These are phyloP conservation scores for Tragelaphus scriptus DNA, from an alignment of 2,113 vertebrate genomes.

Conservation along the genomic window DNA sequence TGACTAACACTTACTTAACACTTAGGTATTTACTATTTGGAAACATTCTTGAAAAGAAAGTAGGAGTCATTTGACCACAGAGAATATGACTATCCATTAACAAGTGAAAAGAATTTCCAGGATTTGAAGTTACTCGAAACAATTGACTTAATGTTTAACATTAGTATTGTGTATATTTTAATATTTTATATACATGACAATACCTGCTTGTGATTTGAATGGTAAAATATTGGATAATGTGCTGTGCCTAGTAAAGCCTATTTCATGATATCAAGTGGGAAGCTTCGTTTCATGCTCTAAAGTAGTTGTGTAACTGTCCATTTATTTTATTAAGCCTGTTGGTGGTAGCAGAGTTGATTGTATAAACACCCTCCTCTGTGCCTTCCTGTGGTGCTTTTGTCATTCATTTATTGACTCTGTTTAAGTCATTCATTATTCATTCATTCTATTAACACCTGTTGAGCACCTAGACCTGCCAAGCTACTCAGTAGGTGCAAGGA, in stretches of 20 bases:
- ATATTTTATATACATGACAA: neutral
- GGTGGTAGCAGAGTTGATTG: neutral
- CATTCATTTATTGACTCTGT: neutral
- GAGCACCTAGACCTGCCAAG: neutral
- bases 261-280: neutral
- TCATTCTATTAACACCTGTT: neutral
- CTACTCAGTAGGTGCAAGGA: neutral
- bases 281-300: neutral
- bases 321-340: neutral
- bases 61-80: neutral
- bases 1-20: too few relatives aligned
- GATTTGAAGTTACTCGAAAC: neutral
- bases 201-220: constrained; percentile 4
- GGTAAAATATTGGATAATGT: neutral
- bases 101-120: constrained; percentile 3
- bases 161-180: neutral
- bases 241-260: neutral
- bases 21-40: constrained; percentile 9
- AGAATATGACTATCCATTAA: neutral
- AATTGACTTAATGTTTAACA: neutral
- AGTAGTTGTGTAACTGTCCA: neutral
- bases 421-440: neutral
- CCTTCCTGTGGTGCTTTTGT: neutral
- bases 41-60: neutral
- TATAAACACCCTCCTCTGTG: neutral